Evolutionary conservation across 1,140 invertebrate genomes (phyloP), one percentile per base, ranked within the genome.

Genomic region (Cephus cinctus): DNA sequence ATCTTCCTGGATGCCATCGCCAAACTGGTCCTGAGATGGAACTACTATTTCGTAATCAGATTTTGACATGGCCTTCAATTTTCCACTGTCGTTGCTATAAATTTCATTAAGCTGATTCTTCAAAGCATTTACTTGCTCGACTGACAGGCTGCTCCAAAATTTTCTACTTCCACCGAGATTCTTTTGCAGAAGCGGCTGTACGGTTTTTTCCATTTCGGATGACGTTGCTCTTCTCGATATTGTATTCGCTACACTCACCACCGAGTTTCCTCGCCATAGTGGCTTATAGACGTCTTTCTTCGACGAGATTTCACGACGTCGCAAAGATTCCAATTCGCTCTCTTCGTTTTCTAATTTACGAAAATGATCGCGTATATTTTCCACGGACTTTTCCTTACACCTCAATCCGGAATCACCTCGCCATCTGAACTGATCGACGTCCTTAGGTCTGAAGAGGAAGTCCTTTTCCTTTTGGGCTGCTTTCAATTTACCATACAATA

Each of bases 381-480:
- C 88, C 0, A 95, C 89, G 0, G 90, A 94, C 64, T 89, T 87
- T 63, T 94, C 88, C 67, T 90, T 92, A 30, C 84, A 84, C 63
- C 86, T 79, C 35, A 97, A 72, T 0, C 89, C 88, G 32, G 84
- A 80, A 59, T 96, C 93, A 16, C 82, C 84, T 12, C 70, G 65
- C 87, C 89, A 94, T 55, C 83, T 82, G 20, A 84, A 80, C 15
- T 83, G 82, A 52, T 85, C 83, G 0, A 85, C 60, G 56, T 89
- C 86, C 56, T 83, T 83, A 1, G 89, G 83, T 34, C 82, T 81
- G 70, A 88, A 94, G 15, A 94, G 74, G 56, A 96, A 87, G 66
- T 92, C 89, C 46, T 90, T 88, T 59, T 94, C 87, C 50, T 81
- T 86, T 65, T 94, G 89, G 8, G 87, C 87, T 12, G 80, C 73